phyloP scores from a whole-genome alignment of 2,888 invertebrate species.

The Drosophila crucigera region DNA sequence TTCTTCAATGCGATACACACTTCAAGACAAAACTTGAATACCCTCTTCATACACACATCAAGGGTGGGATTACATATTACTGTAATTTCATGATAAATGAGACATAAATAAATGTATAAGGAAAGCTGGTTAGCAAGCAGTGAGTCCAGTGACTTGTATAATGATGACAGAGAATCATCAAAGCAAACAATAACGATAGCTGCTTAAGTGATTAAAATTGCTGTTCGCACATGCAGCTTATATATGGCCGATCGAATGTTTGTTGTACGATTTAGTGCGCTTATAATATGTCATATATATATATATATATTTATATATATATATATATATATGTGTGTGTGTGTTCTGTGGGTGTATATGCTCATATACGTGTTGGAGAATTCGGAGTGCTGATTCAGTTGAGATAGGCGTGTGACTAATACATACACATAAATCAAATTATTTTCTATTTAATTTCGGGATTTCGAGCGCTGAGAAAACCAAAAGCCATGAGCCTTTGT shows the following conservation, averaged over 20 bases:
- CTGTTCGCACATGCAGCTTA: conserved; percentile 5
- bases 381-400: conserved; percentile 12
- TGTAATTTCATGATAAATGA: conserved; percentile 55
- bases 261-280: background rate
- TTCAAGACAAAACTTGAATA: background rate
- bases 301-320: background rate
- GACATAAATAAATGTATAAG: conserved; percentile 53
- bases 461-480: conserved; percentile 35
- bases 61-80: conserved; percentile 46
- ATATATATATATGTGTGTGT: background rate
- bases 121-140: background rate
- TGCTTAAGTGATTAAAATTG: conserved; percentile 12
- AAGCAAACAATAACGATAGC: background rate
- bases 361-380: background rate
- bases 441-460: conserved; percentile 65
- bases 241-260: background rate
- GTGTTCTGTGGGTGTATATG: background rate
- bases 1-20: background rate
- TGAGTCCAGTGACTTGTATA: background rate
- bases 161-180: conserved; percentile 3
- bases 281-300: background rate
- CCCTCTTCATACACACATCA: conserved; percentile 38
- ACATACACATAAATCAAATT: conserved; percentile 59
- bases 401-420: conserved; percentile 11
- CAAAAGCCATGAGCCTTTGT: conserved; percentile 53